Evolutionary conservation across 2,888 invertebrate species (phyloP), one percentile per base, ranked within the genome.

Genomic region (Nemurella pictetii): DNA sequence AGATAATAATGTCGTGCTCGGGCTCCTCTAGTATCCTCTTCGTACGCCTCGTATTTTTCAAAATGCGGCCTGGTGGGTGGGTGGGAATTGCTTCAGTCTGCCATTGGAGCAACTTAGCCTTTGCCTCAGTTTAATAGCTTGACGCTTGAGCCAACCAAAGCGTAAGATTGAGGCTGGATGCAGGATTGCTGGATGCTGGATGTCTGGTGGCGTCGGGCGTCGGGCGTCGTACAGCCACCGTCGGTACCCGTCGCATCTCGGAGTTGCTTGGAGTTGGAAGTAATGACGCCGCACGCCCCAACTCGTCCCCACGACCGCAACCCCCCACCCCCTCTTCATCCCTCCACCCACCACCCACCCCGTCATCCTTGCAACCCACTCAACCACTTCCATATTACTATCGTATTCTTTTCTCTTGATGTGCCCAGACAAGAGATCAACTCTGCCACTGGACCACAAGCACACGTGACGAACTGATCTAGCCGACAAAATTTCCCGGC

Each of bases 1-100:
- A 85, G 82, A 82, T 85, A 82, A 85, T 85, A 82, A 55, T 55
- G 55, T 55, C 55, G 55, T 55, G 55, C 15, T 55, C 55, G 55
- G 15, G 55, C 9, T 55, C 55, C 55, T 55, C 55, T 55, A 20
- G 15, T 7, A 12, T 85, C 81, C 84, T 72, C 84, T 82, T 82
- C 74, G 81, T 85, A 72, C 82, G 80, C 82, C 77, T 74, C 84
- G 81, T 75, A 82, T 85, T 85, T 85, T 85, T 85, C 74, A 85
- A 30, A 81, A 81, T 55, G 80, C 25, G 15, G 35, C 36, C n/a
- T 26, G 80, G 9, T 81, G 80, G 35, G 80, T 35, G 80, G 32
- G 30, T n/a, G 80, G 80, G 36, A 35, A 75, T 75, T 30, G 78
- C 78, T 81, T 26, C 26, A 81, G 30, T 81, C 30, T 81, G 80